A percentile compares a stretch with the other conserved stretches of the same genome.
These are phyloP conservation scores for Adelges cooleyi DNA, from an alignment of 1,140 invertebrate species.

Conservation along the genomic window DNA sequence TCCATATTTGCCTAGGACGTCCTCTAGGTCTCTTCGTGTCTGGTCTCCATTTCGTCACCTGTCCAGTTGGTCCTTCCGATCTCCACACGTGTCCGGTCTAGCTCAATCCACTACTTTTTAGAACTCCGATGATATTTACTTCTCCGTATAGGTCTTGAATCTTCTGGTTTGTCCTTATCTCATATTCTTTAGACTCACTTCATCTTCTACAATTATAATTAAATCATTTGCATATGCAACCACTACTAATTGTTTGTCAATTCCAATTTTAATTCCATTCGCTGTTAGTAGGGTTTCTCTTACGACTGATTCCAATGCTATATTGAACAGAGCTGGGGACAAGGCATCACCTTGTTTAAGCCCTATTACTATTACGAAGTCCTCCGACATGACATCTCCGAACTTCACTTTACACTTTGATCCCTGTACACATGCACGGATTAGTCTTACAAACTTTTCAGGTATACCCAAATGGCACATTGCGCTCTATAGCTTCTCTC, in stretches of 20 bases:
- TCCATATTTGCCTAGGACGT: too few species aligned
- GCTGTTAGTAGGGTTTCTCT: slow-evolving; percentile 4
- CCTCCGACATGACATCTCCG: not conserved
- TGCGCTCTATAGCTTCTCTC: slow-evolving; percentile 22
- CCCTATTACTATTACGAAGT: slow-evolving; percentile 1
- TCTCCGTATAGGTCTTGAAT: slow-evolving; percentile 6
- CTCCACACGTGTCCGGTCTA: not conserved
- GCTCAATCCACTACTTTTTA: not conserved
- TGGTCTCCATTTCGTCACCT: too few species aligned
- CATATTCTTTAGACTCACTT: not conserved
- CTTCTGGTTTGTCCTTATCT: too few species aligned
- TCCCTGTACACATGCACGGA: slow-evolving; percentile 13
- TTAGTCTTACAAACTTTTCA: slow-evolving; percentile 11
- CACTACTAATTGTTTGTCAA: not conserved
- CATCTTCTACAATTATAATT: slow-evolving; percentile 18
- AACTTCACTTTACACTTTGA: slow-evolving; percentile 25
- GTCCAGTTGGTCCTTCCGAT: not conserved
- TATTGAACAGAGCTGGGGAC: slow-evolving; percentile 30
- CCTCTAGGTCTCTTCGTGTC: too few species aligned
- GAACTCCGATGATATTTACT: not conserved
- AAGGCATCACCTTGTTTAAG: slow-evolving; percentile 25
- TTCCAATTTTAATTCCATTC: slow-evolving; percentile 21
- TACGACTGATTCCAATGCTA: slow-evolving; percentile 32
- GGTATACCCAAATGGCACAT: slow-evolving; percentile 15
- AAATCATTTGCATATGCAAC: too few species aligned